Conservation (phyloP, 2,888 invertebrate species). For the Eretmocerus hayati region DNA sequence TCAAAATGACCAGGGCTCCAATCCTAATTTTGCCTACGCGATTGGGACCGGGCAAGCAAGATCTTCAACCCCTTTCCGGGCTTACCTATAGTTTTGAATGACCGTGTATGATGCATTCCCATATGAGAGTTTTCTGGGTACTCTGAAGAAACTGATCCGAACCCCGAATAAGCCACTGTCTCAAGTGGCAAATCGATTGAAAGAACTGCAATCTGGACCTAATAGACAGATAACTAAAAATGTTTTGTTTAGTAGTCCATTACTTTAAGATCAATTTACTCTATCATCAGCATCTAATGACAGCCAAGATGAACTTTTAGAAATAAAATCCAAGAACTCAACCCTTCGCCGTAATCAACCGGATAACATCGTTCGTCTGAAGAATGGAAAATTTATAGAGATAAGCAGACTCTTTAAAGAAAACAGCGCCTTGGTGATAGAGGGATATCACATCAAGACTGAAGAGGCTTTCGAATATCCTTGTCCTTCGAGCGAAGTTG, state of each 20-base stretch:
- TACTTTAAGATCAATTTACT: no score
- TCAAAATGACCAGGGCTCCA: no score
- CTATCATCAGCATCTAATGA: no score
- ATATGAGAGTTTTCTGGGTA: conserved; percentile 13
- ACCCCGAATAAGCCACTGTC: conserved; percentile 13
- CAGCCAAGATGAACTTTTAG: neutral
- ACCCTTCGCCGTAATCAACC: neutral
- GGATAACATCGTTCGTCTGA: neutral
- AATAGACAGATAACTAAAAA: neutral
- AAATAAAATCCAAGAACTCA: neutral
- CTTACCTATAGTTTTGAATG: neutral
- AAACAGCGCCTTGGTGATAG: neutral
- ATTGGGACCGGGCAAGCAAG: no score
- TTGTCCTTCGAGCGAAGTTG: neutral
- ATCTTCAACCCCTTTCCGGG: no score
- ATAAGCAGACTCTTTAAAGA: neutral
- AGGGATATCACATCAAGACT: neutral
- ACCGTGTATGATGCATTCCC: conserved; percentile 12
- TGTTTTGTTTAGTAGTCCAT: neutral
- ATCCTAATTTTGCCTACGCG: no score
- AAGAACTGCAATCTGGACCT: conserved; percentile 7
- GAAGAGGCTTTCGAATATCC: neutral
- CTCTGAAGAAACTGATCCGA: conserved; percentile 14
- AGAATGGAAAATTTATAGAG: neutral
- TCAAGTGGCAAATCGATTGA: conserved; percentile 15